phyloP scores from a whole-genome alignment of 2,888 invertebrate species.

The Amaurobius ferox region DNA sequence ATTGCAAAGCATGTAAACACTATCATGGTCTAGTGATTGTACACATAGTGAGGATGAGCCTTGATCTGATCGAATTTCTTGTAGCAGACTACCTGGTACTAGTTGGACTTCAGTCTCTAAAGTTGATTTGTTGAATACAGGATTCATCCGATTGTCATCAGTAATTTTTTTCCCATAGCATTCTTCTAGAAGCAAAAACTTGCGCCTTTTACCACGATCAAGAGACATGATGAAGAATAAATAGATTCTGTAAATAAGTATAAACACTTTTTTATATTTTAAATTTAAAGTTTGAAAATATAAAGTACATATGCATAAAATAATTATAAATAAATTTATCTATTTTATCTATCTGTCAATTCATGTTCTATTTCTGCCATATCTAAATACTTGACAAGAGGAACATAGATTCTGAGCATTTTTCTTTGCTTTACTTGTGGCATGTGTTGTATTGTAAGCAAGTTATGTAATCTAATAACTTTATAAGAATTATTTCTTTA shows the following conservation, averaged over 20 bases:
- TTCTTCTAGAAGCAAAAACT: conserved; percentile 59
- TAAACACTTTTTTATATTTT: too few relatives aligned
- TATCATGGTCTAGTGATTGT: conserved; percentile 70
- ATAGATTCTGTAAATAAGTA: not conserved
- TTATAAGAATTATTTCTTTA: too few relatives aligned
- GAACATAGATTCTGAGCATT: too few relatives aligned
- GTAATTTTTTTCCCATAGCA: conserved; percentile 67
- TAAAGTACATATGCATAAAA: too few relatives aligned
- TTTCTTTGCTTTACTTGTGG: too few relatives aligned
- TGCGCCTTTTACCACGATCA: conserved; percentile 50
- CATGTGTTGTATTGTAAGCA: too few relatives aligned
- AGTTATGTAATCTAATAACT: too few relatives aligned
- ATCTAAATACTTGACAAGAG: too few relatives aligned
- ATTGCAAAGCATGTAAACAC: conserved; percentile 62
- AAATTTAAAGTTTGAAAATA: too few relatives aligned
- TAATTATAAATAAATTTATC: too few relatives aligned
- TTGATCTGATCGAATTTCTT: conserved; percentile 37
- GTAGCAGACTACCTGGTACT: conserved; percentile 65
- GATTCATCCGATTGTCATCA: conserved; percentile 51
- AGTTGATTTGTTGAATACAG: conserved; percentile 32
- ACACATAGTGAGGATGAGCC: conserved; percentile 57
- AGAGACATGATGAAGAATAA: conserved; percentile 10
- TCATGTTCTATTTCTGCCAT: too few relatives aligned
- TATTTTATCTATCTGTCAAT: too few relatives aligned
- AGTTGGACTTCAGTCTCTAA: conserved; percentile 70